Evolutionary conservation across 1,140 invertebrate species (phyloP).

Genomic region (Anagrus nilaparvatae): DNA sequence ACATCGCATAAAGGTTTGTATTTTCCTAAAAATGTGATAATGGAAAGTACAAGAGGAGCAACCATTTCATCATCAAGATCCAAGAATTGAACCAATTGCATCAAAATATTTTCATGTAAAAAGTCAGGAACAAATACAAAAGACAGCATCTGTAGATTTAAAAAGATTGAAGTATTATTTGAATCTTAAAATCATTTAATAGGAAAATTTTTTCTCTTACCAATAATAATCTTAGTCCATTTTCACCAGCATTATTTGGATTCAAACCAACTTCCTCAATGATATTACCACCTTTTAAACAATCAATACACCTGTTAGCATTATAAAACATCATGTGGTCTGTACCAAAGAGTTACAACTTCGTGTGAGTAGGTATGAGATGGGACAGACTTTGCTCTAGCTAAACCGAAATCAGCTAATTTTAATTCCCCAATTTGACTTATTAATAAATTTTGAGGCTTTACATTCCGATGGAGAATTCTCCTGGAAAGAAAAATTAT

Average conservation of each 20-base stretch:
- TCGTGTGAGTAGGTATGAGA: no score
- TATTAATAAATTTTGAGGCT: no score
- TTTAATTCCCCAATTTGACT: no score
- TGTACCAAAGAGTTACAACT: no score
- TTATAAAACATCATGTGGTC: no score
- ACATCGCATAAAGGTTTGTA: constrained; percentile 69
- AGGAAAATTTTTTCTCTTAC: constrained; percentile 26
- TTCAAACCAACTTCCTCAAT: constrained; percentile 69
- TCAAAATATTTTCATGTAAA: constrained; percentile 72
- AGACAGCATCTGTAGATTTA: constrained; percentile 55
- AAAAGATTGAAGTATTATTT: constrained; percentile 14
- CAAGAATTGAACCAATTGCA: constrained; percentile 67
- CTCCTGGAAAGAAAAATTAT: no score
- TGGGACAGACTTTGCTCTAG: no score
- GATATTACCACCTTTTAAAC: constrained; percentile 54
- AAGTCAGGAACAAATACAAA: constrained; percentile 90
- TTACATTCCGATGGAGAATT: no score
- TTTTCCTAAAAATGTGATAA: constrained; percentile 80
- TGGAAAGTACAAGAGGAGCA: constrained; percentile 69
- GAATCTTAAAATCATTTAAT: constrained; percentile 8
- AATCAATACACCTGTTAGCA: no score
- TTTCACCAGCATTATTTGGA: constrained; percentile 68
- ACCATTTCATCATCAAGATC: constrained; percentile 72
- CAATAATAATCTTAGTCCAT: constrained; percentile 70
- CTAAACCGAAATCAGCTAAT: no score